Base-by-base conservation (phyloP, 2,113 vertebrate species). In the Leptodactylus fuscus region DNA sequence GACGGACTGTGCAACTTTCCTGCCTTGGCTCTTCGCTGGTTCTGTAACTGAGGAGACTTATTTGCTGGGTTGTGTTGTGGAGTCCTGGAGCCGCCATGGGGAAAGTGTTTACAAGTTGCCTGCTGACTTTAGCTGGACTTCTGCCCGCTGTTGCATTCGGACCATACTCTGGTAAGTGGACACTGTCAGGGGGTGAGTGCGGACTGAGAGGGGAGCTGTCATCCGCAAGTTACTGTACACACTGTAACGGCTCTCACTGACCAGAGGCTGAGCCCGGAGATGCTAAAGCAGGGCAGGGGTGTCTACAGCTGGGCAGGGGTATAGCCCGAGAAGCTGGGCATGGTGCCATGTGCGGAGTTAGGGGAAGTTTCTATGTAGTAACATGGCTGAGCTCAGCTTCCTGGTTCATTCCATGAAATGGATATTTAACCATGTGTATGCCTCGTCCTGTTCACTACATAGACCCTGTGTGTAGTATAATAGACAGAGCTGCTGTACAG, bases 51-150 rank as follows among this genome's bases (percentile, higher is more conserved):
- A 55, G 24, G 44, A 34, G 58, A 76, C 74, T 77, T 27, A 15
- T 53, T 22, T 29, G 5, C 15, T 13, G 22, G 27, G 32, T 46
- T 44, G 24, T 20, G 20, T 18, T 46, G 18, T n/a, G 27, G 55
- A 49, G 36, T 15, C 13, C 36, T 27, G 74, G 29, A 85, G 44
- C 74, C 38, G 83, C 24, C 89, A 95, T 95, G 94, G 90, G 89
- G 87, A 89, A 90, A 91, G 91, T 85, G 48, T 85, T 94, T 91
- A 92, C 88, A 91, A 93, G 90, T 91, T 92, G 93, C 91, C 82
- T 94, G 88, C 89, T 90, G 90, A 95, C 94, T 95, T 95, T 94
- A 91, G 91, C 92, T 80, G 94, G 93, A 94, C 90, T 95, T 94
- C 87, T 90, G 79, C 87, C 90, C 62, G 92, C 89, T 2, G 74